These are phyloP conservation scores for Tetraneura akinire DNA, from an alignment of 1,140 invertebrate genomes.

Conservation along the genomic window DNA sequence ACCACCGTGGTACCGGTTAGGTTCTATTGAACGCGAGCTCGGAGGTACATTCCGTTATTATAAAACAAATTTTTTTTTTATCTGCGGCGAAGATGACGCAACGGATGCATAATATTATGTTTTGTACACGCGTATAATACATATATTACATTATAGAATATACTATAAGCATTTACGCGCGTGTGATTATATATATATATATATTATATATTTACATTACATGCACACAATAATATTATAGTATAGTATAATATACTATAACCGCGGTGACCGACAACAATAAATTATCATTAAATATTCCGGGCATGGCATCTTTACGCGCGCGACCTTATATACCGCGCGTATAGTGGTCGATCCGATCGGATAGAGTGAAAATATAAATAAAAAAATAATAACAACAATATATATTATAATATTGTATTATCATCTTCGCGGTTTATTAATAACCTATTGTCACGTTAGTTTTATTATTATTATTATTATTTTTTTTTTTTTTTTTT, in stretches of 20 bases:
- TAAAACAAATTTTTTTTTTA: constrained; percentile 13
- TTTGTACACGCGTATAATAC: background rate
- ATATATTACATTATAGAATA: background rate
- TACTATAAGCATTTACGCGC: no score
- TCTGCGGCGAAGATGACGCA: constrained; percentile 3
- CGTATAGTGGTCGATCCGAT: constrained; percentile 6
- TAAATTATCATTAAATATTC: constrained; percentile 47
- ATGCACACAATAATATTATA: background rate
- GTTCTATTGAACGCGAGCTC: background rate
- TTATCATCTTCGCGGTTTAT: constrained; percentile 18
- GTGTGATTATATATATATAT: no score
- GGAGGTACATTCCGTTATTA: constrained; percentile 18
- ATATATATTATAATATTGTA: background rate
- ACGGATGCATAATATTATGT: background rate
- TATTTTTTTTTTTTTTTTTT: constrained; percentile 15
- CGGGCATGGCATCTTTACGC: constrained; percentile 40
- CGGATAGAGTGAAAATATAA: background rate
- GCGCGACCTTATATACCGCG: background rate
- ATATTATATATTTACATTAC: background rate
- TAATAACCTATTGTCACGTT: constrained; percentile 36
- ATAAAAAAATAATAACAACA: background rate
- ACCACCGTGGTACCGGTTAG: background rate
- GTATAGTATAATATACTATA: background rate
- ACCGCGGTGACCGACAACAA: constrained; percentile 40
- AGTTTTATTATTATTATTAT: background rate